Base-by-base conservation (phyloP, 1,140 invertebrate species). In the Bombus impatiens region DNA sequence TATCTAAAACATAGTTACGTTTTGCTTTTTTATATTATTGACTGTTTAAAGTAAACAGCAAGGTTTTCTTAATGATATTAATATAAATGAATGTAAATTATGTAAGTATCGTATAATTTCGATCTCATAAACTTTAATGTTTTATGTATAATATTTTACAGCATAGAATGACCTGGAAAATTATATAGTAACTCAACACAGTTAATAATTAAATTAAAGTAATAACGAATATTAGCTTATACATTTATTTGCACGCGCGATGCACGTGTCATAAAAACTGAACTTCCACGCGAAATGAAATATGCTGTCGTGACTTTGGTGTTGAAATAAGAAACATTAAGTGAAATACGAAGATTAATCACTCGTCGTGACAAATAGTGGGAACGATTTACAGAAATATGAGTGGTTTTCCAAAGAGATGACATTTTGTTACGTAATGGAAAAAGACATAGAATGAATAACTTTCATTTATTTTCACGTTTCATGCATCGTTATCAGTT, bases 271-370 rank as follows among this genome's bases (percentile, higher is more conserved):
- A 40, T 77, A 57, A 57, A 77, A 77, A 77, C 35, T 25, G 32
- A 47, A 35, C n/a, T 53, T 35, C 32, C 44, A 76, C 32, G 47
- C 25, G 75, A 77, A 77, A 77, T 57, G 75, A 77, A 44, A 77
- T 47, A 77, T 42, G 35, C 22, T 77, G 47, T 25, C 32, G 75
- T 77, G 47, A 77, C 47, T 77, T 77, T n/a, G 53, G 74, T 57
- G 74, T 76, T 53, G 44, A 76, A 76, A 76, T 53, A 57, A 47
- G 74, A 35, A 57, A 47, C 74, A 76, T 53, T 42, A 25, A 53
- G 32, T 53, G 74, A 76, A 76, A 76, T 76, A 76, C 18, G 74
- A 76, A 35, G 74, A 76, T 76, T 76, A 76, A 76, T 76, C 70
- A 44, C 40, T 72, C 47, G 47, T 76, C 74, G 32, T 76, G 44